phyloP scores from a whole-genome alignment of 2,797 vertebrate genomes.

The Paramormyrops hopkinsi region DNA sequence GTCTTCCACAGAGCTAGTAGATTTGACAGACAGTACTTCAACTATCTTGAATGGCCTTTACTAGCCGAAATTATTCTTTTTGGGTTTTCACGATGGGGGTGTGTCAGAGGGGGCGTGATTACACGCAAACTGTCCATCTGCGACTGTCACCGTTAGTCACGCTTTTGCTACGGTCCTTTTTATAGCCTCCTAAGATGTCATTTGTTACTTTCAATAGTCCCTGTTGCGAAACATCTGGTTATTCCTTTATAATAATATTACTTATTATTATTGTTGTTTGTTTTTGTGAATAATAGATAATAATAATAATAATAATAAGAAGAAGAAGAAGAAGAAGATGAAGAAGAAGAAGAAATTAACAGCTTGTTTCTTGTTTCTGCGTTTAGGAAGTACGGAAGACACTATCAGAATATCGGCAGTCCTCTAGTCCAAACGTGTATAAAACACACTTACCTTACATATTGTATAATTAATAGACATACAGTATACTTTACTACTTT shows the following conservation, averaged over 20 bases:
- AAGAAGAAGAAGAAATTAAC: not conserved
- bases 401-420: not conserved
- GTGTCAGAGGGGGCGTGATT: not conserved
- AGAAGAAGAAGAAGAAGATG: not conserved
- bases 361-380: not conserved
- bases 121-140: not conserved
- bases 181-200: not conserved
- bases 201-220: not conserved
- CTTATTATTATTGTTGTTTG: not conserved
- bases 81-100: not conserved
- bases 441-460: not conserved
- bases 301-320: not conserved
- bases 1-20: not conserved
- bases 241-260: not conserved
- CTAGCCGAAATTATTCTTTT: not conserved
- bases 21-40: not conserved
- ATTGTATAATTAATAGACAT: not conserved
- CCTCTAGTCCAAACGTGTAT: not conserved
- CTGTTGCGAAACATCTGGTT: not conserved
- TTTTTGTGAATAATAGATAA: not conserved
- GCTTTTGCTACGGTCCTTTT: not conserved
- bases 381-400: not conserved
- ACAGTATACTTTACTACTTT: not conserved
- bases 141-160: not conserved
- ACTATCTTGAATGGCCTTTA: not conserved